Evolutionary conservation across 2,888 invertebrate genomes (phyloP).

Genomic region (Pteria penguin): DNA sequence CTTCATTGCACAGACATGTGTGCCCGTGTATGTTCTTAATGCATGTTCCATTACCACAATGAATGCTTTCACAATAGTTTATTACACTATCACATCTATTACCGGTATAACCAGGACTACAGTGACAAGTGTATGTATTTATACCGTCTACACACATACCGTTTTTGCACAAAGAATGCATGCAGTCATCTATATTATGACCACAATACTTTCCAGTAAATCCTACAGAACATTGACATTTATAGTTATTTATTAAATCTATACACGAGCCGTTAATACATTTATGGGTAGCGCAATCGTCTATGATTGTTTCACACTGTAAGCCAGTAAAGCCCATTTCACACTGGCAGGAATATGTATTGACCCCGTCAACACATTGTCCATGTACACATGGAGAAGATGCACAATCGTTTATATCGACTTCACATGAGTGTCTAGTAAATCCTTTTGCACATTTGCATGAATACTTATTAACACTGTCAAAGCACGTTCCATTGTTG

Average conservation of each 20-base stretch:
- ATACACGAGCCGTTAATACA: slow-evolving; percentile 85
- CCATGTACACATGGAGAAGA: slow-evolving; percentile 69
- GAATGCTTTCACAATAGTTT: neutral
- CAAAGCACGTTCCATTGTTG: slow-evolving; percentile 87
- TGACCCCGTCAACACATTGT: neutral
- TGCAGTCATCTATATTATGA: slow-evolving; percentile 76
- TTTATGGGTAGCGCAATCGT: slow-evolving; percentile 86
- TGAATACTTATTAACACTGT: slow-evolving; percentile 81
- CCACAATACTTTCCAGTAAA: slow-evolving; percentile 90
- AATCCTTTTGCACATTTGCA: slow-evolving; percentile 92
- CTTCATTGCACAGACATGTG: neutral
- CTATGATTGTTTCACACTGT: neutral
- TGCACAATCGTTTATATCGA: slow-evolving; percentile 82
- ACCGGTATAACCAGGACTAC: slow-evolving; percentile 11
- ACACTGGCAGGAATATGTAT: slow-evolving; percentile 2
- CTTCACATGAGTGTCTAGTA: slow-evolving; percentile 91
- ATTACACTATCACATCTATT: neutral
- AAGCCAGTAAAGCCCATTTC: neutral
- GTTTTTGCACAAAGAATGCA: slow-evolving; percentile 82
- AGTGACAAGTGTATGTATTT: slow-evolving; percentile 36
- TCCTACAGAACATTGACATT: slow-evolving; percentile 89
- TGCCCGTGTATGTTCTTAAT: neutral
- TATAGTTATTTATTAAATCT: slow-evolving; percentile 81
- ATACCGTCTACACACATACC: slow-evolving; percentile 43
- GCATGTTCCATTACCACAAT: neutral